Conservation (phyloP, 2,113 vertebrate genomes). For the Nipponia nippon region DNA sequence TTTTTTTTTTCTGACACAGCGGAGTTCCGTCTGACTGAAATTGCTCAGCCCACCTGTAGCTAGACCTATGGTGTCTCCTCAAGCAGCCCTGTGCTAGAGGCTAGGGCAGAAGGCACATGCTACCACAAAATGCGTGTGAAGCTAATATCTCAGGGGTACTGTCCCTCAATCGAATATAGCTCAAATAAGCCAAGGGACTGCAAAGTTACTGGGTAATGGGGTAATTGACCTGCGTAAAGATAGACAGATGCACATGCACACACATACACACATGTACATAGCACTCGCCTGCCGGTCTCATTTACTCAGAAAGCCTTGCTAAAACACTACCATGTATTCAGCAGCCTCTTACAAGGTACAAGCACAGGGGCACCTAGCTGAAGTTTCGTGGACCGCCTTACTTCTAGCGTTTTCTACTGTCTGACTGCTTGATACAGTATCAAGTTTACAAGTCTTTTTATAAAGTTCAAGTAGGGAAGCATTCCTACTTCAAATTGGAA, state of each 20-base stretch:
- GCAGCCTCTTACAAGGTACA: not conserved
- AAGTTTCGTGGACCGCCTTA: not conserved
- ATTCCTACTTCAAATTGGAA: not conserved
- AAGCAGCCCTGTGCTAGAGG: not conserved
- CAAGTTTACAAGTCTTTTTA: not conserved
- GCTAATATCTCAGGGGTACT: not conserved
- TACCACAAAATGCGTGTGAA: not conserved
- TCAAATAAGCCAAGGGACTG: not conserved
- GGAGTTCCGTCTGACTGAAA: not conserved
- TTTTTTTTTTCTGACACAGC: not conserved
- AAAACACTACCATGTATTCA: not conserved
- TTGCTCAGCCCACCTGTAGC: not conserved
- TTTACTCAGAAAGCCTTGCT: not conserved
- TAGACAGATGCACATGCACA: not conserved
- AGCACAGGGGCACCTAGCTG: not conserved
- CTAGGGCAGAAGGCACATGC: not conserved
- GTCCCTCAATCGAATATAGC: not conserved
- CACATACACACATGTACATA: fast-evolving
- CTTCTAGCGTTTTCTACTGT: not conserved
- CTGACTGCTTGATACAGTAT: not conserved
- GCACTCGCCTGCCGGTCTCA: not conserved
- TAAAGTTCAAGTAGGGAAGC: not conserved
- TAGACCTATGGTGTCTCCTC: not conserved
- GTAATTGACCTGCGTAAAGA: not conserved
- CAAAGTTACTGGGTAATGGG: not conserved